These are phyloP conservation scores for Drosophila hydei DNA, from an alignment of 1,140 invertebrate genomes.

Conservation along the genomic window DNA sequence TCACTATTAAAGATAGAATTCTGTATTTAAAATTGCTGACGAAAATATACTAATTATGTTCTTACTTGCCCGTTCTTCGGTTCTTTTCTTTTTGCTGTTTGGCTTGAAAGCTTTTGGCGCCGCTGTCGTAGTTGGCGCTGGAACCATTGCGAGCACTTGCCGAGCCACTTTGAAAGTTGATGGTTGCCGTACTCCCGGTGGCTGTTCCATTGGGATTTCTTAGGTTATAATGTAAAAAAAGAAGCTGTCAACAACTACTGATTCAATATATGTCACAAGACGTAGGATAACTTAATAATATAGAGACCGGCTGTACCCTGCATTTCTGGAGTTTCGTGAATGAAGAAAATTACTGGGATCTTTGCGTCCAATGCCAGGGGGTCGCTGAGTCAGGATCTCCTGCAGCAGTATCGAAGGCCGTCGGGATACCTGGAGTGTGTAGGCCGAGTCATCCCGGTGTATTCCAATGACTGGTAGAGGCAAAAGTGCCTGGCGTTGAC, in stretches of 20 bases:
- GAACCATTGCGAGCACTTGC: constrained; percentile 64
- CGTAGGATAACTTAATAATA: background rate
- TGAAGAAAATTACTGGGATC: constrained; percentile 63
- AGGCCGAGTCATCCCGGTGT: constrained; percentile 61
- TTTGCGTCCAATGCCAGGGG: constrained; percentile 79
- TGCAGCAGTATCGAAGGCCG: constrained; percentile 77
- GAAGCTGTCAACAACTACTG: background rate
- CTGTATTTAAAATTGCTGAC: background rate
- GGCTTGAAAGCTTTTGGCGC: constrained; percentile 72
- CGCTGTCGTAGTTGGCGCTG: constrained; percentile 55
- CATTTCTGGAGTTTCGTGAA: constrained; percentile 52
- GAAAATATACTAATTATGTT: background rate
- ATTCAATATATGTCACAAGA: background rate
- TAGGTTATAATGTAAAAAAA: background rate
- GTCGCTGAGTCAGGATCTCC: constrained; percentile 82
- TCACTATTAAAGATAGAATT: constrained; percentile 71
- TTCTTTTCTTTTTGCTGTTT: constrained; percentile 78
- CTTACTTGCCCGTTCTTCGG: constrained; percentile 84
- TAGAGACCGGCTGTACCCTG: constrained; percentile 56
- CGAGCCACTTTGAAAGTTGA: constrained; percentile 68
- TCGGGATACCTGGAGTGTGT: constrained; percentile 76
- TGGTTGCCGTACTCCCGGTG: constrained; percentile 74
- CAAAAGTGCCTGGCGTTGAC: constrained; percentile 67
- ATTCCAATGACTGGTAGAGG: constrained; percentile 52
- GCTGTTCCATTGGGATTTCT: constrained; percentile 72